Evolutionary conservation across 2,888 invertebrate genomes (phyloP), one percentile per base, ranked within the genome.

Genomic region (Pammene fasciana): DNA sequence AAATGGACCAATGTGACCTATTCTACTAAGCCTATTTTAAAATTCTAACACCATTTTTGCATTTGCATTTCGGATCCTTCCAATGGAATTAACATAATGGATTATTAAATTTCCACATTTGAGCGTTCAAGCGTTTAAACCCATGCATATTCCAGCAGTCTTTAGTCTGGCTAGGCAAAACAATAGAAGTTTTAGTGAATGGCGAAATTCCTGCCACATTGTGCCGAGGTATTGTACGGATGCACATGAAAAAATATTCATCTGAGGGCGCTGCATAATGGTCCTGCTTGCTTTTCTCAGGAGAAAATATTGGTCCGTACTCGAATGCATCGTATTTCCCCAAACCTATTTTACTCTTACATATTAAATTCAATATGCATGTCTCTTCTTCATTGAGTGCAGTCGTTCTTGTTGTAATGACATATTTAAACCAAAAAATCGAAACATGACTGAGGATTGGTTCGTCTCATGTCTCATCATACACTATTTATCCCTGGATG

Each of bases 181-280:
- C 75, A 75, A 75, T 75, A 55, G 73, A 71, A 71, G 67, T 74
- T 72, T 73, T 72, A 72, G 72, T 67, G 65, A 65, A 71, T 71
- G 68, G 70, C 67, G 59, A 70, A 75, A 70, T 62, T 60, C 71
- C 67, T 62, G 54, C 71, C 71, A 74, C 75, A 74, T 72, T 75
- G 75, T 73, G 67, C 71, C 57, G 48, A 67, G 67, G 46, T 18
- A 70, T 70, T 65, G 70, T 70, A 60, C 54, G 60, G 41, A 60
- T 65, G 65, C 71, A 68, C 65, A 68, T 61, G 55, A 68, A 46
- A 68, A 74, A 75, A 74, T 75, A 76, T 75, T 75, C 73, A 74
- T 75, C 71, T 59, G 52, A 64, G 60, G 66, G 18, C 68, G 68
- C 48, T 57, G 46, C 68, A 60, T 65, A 73, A 75, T 67, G 70